Base-by-base conservation (phyloP, 1,140 invertebrate species). In the Apis dorsata region DNA sequence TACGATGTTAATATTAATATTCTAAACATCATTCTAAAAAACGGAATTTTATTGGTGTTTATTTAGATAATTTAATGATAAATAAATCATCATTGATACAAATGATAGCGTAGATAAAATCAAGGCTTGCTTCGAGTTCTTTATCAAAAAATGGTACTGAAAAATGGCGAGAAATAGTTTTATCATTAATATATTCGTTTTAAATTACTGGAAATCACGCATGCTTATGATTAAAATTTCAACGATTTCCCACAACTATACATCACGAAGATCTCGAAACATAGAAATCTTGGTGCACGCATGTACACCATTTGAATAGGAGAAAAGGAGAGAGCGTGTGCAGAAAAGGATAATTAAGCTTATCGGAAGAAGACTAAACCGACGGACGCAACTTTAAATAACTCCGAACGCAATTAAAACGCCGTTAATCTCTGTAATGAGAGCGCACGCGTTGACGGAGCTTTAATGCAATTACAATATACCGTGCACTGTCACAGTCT, bases 401-500 rank as follows among this genome's bases (percentile, higher is more conserved):
- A 51, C 73, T 63, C 53, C 76, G 49, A 85, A 82, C 28, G 85
- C 86, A 92, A 93, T 93, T 93, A 92, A 89, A 92, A 90, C 88
- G 88, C 86, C 87, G 84, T 91, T 92, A 91, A 92, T 91, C 85
- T 83, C 74, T 44, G 59, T 84, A 86, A 89, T 86, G 78, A 87
- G 87, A 77, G 49, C 83, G 62, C 65, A 63, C 63, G 63, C 80
- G 78, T 75, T 83, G 90, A 90, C 86, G 86, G 86, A 84, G 81
- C 74, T 85, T 83, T 89, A 76, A 85, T 71, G 83, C 81, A 70
- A 88, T 88, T 84, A 85, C 68, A 86, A 90, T 90, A 90, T 88
- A 86, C 83, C 74, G 82, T 85, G 88, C 76, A 85, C 83, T 84
- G 92, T 93, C 91, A 93, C 91, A 93, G 88, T 93, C 93, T 90